phyloP scores from a whole-genome alignment of 2,888 invertebrate species.

The Mystacides longicornis region DNA sequence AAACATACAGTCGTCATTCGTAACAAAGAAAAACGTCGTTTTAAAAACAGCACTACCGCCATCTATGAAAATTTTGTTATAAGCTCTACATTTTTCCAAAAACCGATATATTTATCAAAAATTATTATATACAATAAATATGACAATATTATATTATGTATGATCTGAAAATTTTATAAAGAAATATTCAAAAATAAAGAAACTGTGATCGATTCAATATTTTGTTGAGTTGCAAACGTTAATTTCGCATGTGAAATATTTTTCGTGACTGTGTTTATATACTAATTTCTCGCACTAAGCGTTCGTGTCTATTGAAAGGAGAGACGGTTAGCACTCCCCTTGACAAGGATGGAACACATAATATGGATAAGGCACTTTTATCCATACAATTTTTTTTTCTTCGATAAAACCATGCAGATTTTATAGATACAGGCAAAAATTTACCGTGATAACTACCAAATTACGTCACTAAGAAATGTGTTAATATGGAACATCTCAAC shows the following conservation, averaged over 20 bases:
- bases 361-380: slow-evolving; percentile 45
- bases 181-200: neutral
- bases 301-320: slow-evolving; percentile 92
- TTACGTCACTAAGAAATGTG: too few relatives aligned
- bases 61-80: neutral
- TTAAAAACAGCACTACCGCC: neutral
- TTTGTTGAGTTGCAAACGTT: neutral
- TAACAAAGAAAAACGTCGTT: neutral
- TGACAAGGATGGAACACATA: slow-evolving; percentile 88
- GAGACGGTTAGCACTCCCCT: slow-evolving; percentile 95
- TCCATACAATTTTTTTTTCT: slow-evolving; percentile 37
- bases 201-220: neutral
- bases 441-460: too few relatives aligned
- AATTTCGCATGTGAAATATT: neutral
- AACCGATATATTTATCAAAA: neutral
- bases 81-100: neutral
- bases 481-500: too few relatives aligned
- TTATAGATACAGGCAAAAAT: too few relatives aligned
- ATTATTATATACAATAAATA: neutral
- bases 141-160: neutral
- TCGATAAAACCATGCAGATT: neutral
- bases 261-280: slow-evolving; percentile 12
- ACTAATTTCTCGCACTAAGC: neutral
- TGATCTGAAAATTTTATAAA: neutral
- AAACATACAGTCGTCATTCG: too few relatives aligned